phyloP scores from a whole-genome alignment of 1,140 invertebrate species.

The Daktulosphaira vitifoliae region DNA sequence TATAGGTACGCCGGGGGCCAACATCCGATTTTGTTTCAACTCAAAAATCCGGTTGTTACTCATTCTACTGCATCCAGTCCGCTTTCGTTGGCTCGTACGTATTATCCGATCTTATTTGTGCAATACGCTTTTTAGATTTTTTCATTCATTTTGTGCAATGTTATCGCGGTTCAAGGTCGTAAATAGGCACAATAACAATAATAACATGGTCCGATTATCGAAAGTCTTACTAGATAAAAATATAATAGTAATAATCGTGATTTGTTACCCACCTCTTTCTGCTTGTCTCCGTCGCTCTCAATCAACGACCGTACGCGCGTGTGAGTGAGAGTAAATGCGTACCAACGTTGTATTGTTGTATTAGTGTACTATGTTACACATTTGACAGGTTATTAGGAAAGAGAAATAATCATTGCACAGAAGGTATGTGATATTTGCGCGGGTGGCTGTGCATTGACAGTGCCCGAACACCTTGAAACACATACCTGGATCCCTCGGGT shows the following conservation, averaged over 20 bases:
- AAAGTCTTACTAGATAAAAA: background rate
- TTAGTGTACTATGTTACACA: no score
- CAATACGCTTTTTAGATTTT: background rate
- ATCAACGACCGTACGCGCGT: background rate
- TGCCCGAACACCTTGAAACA: conserved; percentile 15
- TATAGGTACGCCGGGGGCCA: no score
- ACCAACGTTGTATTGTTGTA: background rate
- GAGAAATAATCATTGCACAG: background rate
- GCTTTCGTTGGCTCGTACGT: no score
- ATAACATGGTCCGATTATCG: conserved; percentile 19
- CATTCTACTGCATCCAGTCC: no score
- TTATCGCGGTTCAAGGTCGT: conserved; percentile 17
- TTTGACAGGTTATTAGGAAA: conserved; percentile 13
- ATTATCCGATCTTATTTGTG: no score
- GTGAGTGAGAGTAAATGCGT: background rate
- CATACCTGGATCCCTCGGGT: background rate
- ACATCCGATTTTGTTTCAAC: no score
- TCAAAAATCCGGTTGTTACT: no score
- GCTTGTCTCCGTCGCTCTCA: background rate
- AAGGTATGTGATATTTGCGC: conserved; percentile 3
- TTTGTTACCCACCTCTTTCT: background rate
- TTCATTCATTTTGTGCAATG: no score
- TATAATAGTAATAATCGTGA: conserved; percentile 19
- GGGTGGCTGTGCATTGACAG: background rate
- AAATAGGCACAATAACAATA: conserved; percentile 14